A percentile compares a stretch with the other conserved stretches of the same genome.
These are phyloP conservation scores for Psettodes erumei DNA, from an alignment of 2,113 vertebrate species.

Conservation along the genomic window DNA sequence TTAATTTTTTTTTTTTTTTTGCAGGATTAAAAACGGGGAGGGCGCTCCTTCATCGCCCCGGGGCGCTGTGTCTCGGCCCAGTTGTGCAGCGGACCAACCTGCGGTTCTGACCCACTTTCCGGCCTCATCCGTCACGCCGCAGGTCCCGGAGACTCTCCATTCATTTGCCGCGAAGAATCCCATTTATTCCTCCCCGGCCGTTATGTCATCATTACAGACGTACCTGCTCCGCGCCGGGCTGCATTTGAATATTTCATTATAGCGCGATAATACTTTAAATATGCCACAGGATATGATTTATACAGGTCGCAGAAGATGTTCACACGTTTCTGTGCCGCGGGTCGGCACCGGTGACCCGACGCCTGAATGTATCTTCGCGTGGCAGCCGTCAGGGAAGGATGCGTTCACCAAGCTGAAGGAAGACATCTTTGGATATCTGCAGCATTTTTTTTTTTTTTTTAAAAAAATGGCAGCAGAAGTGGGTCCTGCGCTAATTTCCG, in stretches of 20 bases:
- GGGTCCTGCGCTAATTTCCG: slow-evolving; percentile 43
- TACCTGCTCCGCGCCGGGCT: slow-evolving; percentile 58
- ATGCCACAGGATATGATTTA: slow-evolving; percentile 73
- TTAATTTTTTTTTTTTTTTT: no score
- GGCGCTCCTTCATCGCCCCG: slow-evolving; percentile 43
- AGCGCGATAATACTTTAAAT: slow-evolving; percentile 73
- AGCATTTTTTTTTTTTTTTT: no score
- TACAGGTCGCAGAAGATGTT: slow-evolving; percentile 63
- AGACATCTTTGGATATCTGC: no score
- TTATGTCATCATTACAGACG: slow-evolving; percentile 74
- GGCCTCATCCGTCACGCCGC: slow-evolving; percentile 69
- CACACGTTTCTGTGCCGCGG: slow-evolving; percentile 55
- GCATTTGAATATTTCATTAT: slow-evolving; percentile 81
- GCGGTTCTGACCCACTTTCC: slow-evolving; percentile 77
- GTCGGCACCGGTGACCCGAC: slow-evolving; percentile 59
- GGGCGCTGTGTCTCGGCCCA: slow-evolving; percentile 55
- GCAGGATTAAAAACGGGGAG: slow-evolving; percentile 10
- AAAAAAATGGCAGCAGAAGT: no score
- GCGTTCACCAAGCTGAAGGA: slow-evolving; percentile 6
- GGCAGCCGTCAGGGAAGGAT: slow-evolving; percentile 24
- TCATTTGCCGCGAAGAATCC: slow-evolving; percentile 69
- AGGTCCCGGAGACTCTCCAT: slow-evolving; percentile 55
- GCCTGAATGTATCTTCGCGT: slow-evolving; percentile 36
- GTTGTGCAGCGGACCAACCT: slow-evolving; percentile 71
- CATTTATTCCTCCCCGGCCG: slow-evolving; percentile 68